Evolutionary conservation across 2,888 invertebrate genomes (phyloP).

Genomic region (Agrilus cyanescens): DNA sequence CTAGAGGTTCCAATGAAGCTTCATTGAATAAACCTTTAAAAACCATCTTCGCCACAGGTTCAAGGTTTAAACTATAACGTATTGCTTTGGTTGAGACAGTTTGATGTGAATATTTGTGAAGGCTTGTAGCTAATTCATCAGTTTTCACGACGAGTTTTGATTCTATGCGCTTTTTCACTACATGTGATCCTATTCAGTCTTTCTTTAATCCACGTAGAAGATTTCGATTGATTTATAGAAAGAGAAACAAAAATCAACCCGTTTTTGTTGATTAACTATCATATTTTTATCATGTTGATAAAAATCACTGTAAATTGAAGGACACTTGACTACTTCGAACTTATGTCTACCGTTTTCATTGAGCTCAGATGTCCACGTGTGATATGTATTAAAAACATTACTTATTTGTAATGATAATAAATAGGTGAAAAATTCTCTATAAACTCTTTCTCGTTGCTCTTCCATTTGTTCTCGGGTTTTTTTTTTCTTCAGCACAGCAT

Average conservation of each 20-base stretch:
- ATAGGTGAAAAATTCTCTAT: too few relatives aligned
- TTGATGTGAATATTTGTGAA: constrained; percentile 5
- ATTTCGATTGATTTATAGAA: constrained; percentile 7
- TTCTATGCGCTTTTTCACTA: constrained; percentile 8
- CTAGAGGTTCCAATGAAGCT: neutral
- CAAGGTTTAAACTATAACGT: constrained; percentile 3
- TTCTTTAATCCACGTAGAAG: constrained; percentile 6
- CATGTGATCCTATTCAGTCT: constrained; percentile 8
- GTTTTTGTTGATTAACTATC: constrained; percentile 5
- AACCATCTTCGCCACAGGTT: constrained; percentile 2
- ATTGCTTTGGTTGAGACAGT: constrained; percentile 7
- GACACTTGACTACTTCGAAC: too few relatives aligned
- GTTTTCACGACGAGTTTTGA: constrained; percentile 6
- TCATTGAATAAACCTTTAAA: neutral
- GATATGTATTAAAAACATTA: too few relatives aligned
- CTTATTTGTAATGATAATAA: too few relatives aligned
- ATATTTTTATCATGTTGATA: neutral
- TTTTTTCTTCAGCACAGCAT: too few relatives aligned
- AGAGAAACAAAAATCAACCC: constrained; percentile 5
- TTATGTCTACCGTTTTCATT: too few relatives aligned
- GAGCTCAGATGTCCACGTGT: too few relatives aligned
- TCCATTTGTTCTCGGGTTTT: too few relatives aligned
- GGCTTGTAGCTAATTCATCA: constrained; percentile 6
- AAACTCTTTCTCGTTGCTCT: too few relatives aligned
- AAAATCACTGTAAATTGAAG: too few relatives aligned